Base-by-base conservation (phyloP, 2,797 vertebrate genomes). In the Apogon talboti region DNA sequence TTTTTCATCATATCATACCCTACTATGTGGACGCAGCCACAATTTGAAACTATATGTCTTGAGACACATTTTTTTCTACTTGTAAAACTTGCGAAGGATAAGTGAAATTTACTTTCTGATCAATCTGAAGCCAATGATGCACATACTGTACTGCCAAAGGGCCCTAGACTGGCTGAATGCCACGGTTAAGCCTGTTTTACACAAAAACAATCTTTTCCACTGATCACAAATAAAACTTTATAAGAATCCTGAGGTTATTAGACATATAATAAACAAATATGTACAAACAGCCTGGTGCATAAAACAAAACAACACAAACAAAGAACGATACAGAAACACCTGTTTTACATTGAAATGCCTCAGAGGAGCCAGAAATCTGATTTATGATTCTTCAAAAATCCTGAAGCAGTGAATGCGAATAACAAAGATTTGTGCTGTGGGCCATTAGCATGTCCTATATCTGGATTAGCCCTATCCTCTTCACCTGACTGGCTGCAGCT, bases 31-130 rank as follows among this genome's bases (percentile, higher is more conserved):
- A 58, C 5, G 21, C 21, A 71, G 47, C 54, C 28, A 14, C 66
- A 56, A 71, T 21, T 46, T 43, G 67, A 59, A 76, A 70, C 73
- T 74, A 70, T 85, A 46, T 66, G 49, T 84, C 71, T 73, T 72
- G 70, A 82, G 68, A 89, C 67, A 67, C 64, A 63, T n/a, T 67
- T 83, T 54, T 67, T 83, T 89, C 75, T 88, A 45, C 63, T 66
- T 70, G 60, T 89, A 85, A 91, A 87, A 90, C 76, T 84, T 71
- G 79, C 38, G 70, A 56, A 82, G 74, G 85, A 89, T 86, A 81
- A 76, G 81, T 66, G 67, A 84, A 75, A 82, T 83, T 48, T 84
- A 60, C 51, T 79, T 78, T 79, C 58, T 80, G 77, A 84, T 84
- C 75, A 81, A 75, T 76, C 59, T 80, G 55, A 54, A 78, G 42